Base-by-base conservation (phyloP, 2,888 invertebrate genomes). In the Carpatolechia fugitivella region DNA sequence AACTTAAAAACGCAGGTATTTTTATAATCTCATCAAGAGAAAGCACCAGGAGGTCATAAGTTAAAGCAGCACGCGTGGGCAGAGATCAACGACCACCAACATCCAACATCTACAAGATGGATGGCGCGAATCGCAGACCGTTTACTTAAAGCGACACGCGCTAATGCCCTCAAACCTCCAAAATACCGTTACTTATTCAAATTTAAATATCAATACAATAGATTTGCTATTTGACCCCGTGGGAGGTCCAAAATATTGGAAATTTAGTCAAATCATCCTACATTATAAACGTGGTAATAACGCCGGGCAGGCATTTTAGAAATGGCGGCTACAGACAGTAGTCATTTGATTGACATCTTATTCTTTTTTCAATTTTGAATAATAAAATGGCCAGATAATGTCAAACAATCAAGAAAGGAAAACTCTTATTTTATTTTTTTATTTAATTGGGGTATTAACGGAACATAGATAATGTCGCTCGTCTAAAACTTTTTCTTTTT, bases 361-460 rank as follows among this genome's bases (percentile, higher is more conserved):
- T 38, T 38, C 13, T 38, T 11, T 38, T 38, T 14, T 38, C 3
- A 14, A 38, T 13, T 38, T 38, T 13, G 36, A 36, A 38, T 38
- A 14, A 7, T 13, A 38, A 38, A 7, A 16, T 24, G 30, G 24
- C 24, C 41, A 61, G 62, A 68, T 65, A 65, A 55, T 52, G 63
- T 62, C 63, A 63, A 58, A 60, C 47, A 52, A 57, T 33, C 62
- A 57, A 69, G 66, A 65, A 76, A 69, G 67, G 78, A 72, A 79
- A 78, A 72, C 79, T 79, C 72, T 72, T 78, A 73, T 76, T 72
- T 84, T 55, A 24, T 80, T 78, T 83, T 85, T 84, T 85, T 63
- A 73, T 78, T 80, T 86, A 88, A 89, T 89, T 88, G 87, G 76
- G 78, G 88, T 83, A 86, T 90, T 90, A 88, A 85, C 84, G 73